phyloP scores from a whole-genome alignment of 2,113 vertebrate genomes.

The Nesoenas mayeri region DNA sequence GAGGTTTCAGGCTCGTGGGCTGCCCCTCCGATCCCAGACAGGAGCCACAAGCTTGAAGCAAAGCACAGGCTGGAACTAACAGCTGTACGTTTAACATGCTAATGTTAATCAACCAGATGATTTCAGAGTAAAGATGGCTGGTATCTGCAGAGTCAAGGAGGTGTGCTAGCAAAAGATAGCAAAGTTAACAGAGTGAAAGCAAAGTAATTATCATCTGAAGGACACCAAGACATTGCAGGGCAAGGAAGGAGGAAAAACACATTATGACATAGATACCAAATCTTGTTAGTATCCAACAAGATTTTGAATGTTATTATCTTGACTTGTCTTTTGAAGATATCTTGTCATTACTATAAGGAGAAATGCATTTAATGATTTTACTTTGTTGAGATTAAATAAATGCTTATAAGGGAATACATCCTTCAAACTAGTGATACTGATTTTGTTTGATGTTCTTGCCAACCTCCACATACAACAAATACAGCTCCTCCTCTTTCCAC shows the following conservation, averaged over 20 bases:
- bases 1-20: background rate
- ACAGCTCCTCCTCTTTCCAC: background rate
- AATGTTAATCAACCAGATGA: background rate
- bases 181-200: background rate
- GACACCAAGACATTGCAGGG: background rate
- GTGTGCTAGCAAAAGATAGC: background rate
- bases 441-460: background rate
- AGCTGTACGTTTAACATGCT: background rate
- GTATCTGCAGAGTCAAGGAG: background rate
- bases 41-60: background rate
- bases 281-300: background rate
- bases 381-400: background rate
- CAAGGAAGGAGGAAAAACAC: background rate
- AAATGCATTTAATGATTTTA: background rate
- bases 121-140: background rate
- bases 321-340: background rate
- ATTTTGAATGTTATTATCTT: background rate
- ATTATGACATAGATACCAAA: background rate
- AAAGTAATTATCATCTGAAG: background rate
- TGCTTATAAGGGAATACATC: background rate
- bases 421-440: background rate
- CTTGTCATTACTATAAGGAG: background rate
- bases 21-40: background rate
- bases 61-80: background rate
- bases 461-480: background rate